Conservation (phyloP, 2,888 invertebrate genomes). For the Druceiella hillmani region DNA sequence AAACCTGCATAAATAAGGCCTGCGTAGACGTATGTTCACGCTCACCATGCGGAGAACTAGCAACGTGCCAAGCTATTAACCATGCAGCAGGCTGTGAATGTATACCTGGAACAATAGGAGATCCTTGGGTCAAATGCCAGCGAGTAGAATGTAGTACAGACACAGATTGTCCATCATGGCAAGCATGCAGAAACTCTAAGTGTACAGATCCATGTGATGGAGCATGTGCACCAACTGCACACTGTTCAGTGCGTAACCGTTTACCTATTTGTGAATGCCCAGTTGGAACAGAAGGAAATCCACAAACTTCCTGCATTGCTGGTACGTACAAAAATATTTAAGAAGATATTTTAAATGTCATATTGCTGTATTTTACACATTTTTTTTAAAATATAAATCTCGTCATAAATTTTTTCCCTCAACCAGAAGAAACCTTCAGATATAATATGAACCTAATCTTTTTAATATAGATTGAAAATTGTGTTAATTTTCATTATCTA, state of each 20-base stretch:
- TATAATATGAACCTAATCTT: no score
- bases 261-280: slow-evolving; percentile 75
- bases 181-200: slow-evolving; percentile 71
- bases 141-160: slow-evolving; percentile 72
- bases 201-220: slow-evolving; percentile 84
- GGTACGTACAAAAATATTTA: slow-evolving; percentile 39
- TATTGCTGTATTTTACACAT: no score
- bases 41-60: slow-evolving; percentile 74
- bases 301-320: slow-evolving; percentile 59
- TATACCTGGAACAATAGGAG: slow-evolving; percentile 67
- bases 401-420: no score
- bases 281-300: slow-evolving; percentile 75
- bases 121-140: slow-evolving; percentile 72
- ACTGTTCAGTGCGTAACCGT: slow-evolving; percentile 74
- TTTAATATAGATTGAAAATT: no score
- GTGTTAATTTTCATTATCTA: no score
- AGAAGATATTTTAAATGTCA: no score
- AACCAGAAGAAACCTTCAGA: no score
- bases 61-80: slow-evolving; percentile 71
- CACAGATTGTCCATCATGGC: slow-evolving; percentile 70
- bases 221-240: slow-evolving; percentile 70
- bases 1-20: slow-evolving; percentile 76
- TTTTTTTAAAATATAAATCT: no score
- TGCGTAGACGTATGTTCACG: slow-evolving; percentile 76
- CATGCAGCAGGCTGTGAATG: slow-evolving; percentile 79